These are phyloP conservation scores for Pseudotriccus pelzelni DNA, from an alignment of 2,797 vertebrate genomes.

Conservation along the genomic window DNA sequence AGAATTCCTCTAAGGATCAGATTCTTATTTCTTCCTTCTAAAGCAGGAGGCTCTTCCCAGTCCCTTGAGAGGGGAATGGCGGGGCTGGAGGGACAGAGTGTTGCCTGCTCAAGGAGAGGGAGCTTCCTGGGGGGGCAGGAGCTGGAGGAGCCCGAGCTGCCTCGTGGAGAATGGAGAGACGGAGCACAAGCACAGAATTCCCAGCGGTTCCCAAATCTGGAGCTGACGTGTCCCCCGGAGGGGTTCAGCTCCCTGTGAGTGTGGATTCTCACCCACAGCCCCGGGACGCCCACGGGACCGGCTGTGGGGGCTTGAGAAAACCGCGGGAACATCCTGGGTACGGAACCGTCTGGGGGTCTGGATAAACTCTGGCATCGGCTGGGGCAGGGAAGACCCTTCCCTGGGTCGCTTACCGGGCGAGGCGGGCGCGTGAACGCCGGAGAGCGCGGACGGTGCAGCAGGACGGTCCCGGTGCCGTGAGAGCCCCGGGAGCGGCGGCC, in stretches of 20 bases:
- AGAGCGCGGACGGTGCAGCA: rapidly evolving
- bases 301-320: background rate
- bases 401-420: background rate
- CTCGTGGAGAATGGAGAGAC: background rate
- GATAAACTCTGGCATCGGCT: rapidly evolving
- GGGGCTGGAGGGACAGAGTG: background rate
- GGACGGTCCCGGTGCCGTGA: background rate
- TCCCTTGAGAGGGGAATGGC: background rate
- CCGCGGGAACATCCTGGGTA: background rate
- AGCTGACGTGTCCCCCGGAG: background rate
- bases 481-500: background rate
- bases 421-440: rapidly evolving
- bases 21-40: background rate
- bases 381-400: background rate
- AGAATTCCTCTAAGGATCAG: background rate
- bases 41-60: background rate
- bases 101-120: background rate
- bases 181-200: background rate
- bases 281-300: background rate
- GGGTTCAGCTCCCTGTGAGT: background rate
- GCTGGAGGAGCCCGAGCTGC: background rate
- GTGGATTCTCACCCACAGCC: background rate
- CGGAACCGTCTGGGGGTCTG: background rate
- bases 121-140: background rate
- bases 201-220: background rate